Evolutionary conservation across 2,113 vertebrate genomes (phyloP).

Genomic region (Speoplatyrhinus poulsoni): DNA sequence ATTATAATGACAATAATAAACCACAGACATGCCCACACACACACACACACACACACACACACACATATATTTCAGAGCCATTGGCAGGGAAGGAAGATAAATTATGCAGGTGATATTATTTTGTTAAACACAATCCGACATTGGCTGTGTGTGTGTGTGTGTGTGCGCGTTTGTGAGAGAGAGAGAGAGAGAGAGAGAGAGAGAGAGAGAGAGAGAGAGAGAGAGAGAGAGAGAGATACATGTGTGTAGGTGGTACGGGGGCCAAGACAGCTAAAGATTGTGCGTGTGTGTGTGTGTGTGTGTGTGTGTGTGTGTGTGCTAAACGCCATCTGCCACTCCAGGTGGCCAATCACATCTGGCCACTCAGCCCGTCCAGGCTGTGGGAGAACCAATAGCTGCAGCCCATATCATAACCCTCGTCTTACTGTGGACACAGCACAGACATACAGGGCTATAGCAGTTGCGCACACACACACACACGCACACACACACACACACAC

Average conservation of each 20-base stretch:
- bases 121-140: background rate
- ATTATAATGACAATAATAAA: background rate
- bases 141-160: slow-evolving; percentile 5
- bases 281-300: background rate
- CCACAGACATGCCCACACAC: background rate
- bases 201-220: background rate
- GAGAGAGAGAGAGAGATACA: background rate
- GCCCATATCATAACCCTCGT: too few relatives aligned
- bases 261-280: background rate
- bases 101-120: slow-evolving; percentile 30
- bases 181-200: background rate
- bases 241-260: background rate
- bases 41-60: background rate
- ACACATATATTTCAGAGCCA: background rate
- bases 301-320: background rate
- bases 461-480: background rate
- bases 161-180: background rate
- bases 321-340: slow-evolving; percentile 50
- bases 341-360: slow-evolving; percentile 38
- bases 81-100: slow-evolving; percentile 11
- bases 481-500: background rate
- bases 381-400: background rate
- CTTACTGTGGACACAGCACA: too few relatives aligned
- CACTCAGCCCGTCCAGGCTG: background rate
- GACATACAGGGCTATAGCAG: too few relatives aligned